These are phyloP conservation scores for Petrophora chlorosata DNA, from an alignment of 2,888 invertebrate species.

Conservation along the genomic window DNA sequence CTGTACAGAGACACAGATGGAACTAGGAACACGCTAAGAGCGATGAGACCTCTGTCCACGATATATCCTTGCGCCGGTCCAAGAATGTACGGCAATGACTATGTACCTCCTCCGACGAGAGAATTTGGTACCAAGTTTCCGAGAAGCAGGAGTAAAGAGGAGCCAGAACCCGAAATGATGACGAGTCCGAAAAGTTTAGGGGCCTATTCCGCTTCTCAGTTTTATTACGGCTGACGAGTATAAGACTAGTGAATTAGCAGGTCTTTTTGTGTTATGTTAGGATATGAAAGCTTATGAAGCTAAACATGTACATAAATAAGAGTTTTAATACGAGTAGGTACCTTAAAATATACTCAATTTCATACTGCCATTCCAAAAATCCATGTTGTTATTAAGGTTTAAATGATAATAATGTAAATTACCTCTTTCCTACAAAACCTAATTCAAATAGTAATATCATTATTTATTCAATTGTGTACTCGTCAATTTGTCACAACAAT, in stretches of 20 bases:
- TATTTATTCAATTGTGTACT: not conserved
- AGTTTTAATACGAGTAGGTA: not conserved
- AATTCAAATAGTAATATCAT: no score
- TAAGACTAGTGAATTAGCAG: constrained; percentile 41
- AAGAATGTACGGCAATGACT: constrained; percentile 76
- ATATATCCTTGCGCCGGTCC: constrained; percentile 70
- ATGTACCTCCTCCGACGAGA: constrained; percentile 57
- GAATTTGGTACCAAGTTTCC: constrained; percentile 56
- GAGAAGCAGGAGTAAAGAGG: constrained; percentile 58
- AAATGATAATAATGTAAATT: no score
- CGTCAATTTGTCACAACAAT: constrained; percentile 1
- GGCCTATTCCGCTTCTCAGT: constrained; percentile 67
- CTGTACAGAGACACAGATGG: constrained; percentile 70
- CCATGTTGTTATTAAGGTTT: no score
- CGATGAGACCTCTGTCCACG: constrained; percentile 75
- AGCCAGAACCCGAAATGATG: constrained; percentile 56
- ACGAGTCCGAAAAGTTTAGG: constrained; percentile 75
- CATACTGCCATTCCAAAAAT: constrained; percentile 19
- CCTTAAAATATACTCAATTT: not conserved
- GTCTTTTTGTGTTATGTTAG: not conserved
- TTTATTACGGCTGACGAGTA: constrained; percentile 71
- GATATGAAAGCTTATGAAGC: constrained; percentile 20
- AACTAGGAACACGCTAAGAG: constrained; percentile 65
- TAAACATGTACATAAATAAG: not conserved
- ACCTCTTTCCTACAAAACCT: no score